Evolutionary conservation across 2,888 invertebrate genomes (phyloP).

Genomic region (Rotaria sp.): DNA sequence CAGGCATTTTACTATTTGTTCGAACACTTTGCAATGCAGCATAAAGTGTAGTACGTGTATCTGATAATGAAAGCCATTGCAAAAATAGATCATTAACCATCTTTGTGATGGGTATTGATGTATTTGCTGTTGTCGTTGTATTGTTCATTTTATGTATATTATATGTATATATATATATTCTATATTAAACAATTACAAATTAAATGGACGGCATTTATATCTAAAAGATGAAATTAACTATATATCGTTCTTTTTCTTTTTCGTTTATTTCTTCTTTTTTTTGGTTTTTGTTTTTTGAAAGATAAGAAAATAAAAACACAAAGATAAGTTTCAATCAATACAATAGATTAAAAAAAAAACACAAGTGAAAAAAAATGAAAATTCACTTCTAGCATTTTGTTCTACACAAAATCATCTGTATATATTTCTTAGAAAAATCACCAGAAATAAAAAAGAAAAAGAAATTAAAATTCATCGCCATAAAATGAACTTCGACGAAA

Average conservation of each 20-base stretch:
- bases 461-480: not conserved
- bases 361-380: no score
- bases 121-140: not conserved
- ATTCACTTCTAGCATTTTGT: not conserved
- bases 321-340: no score
- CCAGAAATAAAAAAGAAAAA: not conserved
- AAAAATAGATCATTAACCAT: conserved; percentile 29
- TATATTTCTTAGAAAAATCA: not conserved
- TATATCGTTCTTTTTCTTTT: not conserved
- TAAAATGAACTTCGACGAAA: conserved; percentile 23
- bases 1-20: conserved; percentile 11
- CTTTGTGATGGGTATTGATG: conserved; percentile 16
- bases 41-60: not conserved
- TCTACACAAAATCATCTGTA: not conserved
- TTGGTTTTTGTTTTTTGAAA: not conserved
- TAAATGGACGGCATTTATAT: not conserved
- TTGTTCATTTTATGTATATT: not conserved
- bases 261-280: no score
- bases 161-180: not conserved
- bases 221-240: not conserved
- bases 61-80: conserved; percentile 20
- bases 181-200: not conserved
- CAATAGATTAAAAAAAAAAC: no score
- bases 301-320: not conserved
- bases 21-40: not conserved